These are phyloP conservation scores for Pseudochirops cupreus DNA, from an alignment of 2,797 vertebrate species.

Conservation along the genomic window DNA sequence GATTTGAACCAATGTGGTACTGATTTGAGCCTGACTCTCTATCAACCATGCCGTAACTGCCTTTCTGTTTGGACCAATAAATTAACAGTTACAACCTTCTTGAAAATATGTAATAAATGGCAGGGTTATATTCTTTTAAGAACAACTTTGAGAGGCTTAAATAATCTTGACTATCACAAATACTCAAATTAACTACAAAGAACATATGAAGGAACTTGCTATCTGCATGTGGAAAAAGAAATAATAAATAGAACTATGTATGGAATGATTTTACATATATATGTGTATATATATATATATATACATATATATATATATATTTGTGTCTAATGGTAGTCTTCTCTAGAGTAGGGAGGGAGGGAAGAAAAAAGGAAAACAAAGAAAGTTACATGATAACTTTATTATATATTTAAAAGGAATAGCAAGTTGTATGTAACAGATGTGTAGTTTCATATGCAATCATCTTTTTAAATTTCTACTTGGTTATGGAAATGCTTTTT, in stretches of 20 bases:
- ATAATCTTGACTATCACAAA: neutral
- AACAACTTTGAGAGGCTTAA: neutral
- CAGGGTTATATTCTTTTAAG: neutral
- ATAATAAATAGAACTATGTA: neutral
- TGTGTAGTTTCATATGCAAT: neutral
- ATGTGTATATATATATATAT: too few relatives aligned
- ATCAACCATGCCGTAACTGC: neutral
- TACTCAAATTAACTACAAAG: neutral
- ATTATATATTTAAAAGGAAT: neutral
- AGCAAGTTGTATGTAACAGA: neutral
- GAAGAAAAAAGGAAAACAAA: neutral
- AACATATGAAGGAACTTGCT: neutral
- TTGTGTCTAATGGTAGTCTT: neutral
- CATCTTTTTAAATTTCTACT: neutral
- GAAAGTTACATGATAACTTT: neutral
- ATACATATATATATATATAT: neutral
- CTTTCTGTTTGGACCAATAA: neutral
- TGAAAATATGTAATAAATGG: constrained; percentile 30
- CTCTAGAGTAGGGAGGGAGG: neutral
- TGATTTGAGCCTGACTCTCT: neutral
- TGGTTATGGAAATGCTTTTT: neutral
- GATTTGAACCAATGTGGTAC: neutral
- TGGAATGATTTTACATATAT: neutral
- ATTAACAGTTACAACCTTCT: constrained; percentile 14
- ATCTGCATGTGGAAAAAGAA: neutral